Conservation (phyloP, 1,140 invertebrate species). For the Bombyx mandarina region DNA sequence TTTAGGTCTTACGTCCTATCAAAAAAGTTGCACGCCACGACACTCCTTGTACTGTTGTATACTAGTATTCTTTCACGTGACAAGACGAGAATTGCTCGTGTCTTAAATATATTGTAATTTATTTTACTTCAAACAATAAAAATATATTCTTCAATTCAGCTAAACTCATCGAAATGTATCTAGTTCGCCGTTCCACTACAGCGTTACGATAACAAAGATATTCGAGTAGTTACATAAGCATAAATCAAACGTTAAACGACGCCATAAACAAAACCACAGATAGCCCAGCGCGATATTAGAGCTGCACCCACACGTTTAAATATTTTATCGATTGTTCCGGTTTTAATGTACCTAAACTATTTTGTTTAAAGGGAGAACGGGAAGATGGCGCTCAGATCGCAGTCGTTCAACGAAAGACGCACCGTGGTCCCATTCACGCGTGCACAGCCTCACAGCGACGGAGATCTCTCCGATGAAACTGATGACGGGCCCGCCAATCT, state of each 20-base stretch:
- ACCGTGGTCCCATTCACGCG: conserved; percentile 39
- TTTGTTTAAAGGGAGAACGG: conserved; percentile 52
- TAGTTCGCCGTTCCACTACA: not conserved
- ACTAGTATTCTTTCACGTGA: too few relatives aligned
- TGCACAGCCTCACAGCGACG: conserved; percentile 64
- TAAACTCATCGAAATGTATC: too few relatives aligned
- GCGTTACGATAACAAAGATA: conserved; percentile 3
- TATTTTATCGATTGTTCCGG: conserved; percentile 1
- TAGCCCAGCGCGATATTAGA: conserved; percentile 5
- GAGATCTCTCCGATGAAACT: conserved; percentile 53
- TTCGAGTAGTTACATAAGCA: not conserved
- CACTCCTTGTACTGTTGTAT: too few relatives aligned
- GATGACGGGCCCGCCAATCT: conserved; percentile 42
- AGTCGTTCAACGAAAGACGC: conserved; percentile 63
- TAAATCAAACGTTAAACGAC: conserved; percentile 3
- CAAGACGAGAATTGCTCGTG: too few relatives aligned
- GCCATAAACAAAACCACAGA: conserved; percentile 7
- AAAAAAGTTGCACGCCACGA: too few relatives aligned
- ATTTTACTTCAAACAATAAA: too few relatives aligned
- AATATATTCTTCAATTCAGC: too few relatives aligned
- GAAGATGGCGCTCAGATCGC: conserved; percentile 65
- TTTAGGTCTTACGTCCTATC: too few relatives aligned
- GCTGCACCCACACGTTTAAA: conserved; percentile 2
- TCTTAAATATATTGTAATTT: too few relatives aligned
- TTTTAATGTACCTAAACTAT: not conserved